These are phyloP conservation scores for Neolamprologus kungweensis DNA, from an alignment of 2,113 vertebrate species.

Conservation along the genomic window DNA sequence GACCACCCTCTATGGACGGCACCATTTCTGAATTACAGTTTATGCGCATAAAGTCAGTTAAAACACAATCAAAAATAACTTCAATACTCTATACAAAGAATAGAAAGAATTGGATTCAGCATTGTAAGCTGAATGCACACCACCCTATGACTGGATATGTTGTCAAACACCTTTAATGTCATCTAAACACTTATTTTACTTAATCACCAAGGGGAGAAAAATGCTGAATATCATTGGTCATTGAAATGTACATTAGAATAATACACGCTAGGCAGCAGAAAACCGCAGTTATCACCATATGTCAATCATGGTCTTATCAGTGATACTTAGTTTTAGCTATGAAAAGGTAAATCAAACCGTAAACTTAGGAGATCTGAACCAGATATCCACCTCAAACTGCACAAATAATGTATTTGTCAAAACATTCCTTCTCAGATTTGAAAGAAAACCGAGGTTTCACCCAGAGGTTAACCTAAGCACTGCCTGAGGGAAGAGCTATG, in stretches of 20 bases:
- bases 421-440: background rate
- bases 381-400: background rate
- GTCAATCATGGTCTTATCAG: background rate
- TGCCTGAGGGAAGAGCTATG: slow-evolving; percentile 35
- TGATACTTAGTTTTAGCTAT: background rate
- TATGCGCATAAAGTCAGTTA: slow-evolving; percentile 5
- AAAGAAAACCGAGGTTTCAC: background rate
- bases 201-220: background rate
- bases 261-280: background rate
- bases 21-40: background rate
- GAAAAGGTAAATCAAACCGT: background rate
- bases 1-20: background rate
- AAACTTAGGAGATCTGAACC: background rate
- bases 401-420: slow-evolving; percentile 20
- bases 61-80: slow-evolving; percentile 4
- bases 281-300: background rate
- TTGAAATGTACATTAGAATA: background rate
- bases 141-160: background rate
- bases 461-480: slow-evolving; percentile 36
- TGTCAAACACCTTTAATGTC: background rate
- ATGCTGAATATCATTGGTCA: background rate
- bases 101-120: background rate
- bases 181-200: background rate
- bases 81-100: background rate
- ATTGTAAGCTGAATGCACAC: background rate